Conservation (phyloP, 1,140 invertebrate species). For the Camponotus pennsylvanicus region DNA sequence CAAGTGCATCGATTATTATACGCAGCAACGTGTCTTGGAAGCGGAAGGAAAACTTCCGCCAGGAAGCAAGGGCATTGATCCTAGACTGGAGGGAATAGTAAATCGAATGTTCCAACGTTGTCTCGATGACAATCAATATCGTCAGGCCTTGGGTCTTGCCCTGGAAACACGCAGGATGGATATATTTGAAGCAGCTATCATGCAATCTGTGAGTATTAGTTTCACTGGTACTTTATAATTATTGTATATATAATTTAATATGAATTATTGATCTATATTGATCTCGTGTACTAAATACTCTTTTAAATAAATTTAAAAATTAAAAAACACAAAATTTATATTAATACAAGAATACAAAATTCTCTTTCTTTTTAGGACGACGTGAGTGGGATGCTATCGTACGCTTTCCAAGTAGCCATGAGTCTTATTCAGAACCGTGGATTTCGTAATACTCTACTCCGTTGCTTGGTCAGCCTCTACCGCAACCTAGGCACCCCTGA, state of each 20-base stretch:
- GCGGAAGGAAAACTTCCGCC: slow-evolving; percentile 88
- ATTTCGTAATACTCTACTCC: slow-evolving; percentile 96
- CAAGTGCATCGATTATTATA: slow-evolving; percentile 98
- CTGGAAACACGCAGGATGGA: slow-evolving; percentile 98
- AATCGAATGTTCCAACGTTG: slow-evolving; percentile 99
- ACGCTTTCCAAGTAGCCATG: slow-evolving; percentile 98
- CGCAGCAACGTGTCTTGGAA: slow-evolving; percentile 92
- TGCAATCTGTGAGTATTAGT: slow-evolving; percentile 89
- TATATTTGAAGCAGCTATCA: slow-evolving; percentile 96
- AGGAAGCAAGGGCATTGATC: slow-evolving; percentile 92
- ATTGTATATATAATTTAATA: background rate
- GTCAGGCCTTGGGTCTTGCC: slow-evolving; percentile 97
- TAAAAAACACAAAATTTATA: background rate
- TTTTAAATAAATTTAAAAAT: background rate
- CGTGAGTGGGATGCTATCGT: slow-evolving; percentile 95
- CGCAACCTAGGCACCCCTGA: slow-evolving; percentile 95
- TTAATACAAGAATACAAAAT: background rate
- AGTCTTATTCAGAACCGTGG: slow-evolving; percentile 97
- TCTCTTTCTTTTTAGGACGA: slow-evolving; percentile 89
- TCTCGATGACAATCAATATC: slow-evolving; percentile 96
- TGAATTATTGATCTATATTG: background rate
- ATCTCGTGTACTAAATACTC: background rate
- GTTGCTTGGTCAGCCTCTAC: slow-evolving; percentile 96
- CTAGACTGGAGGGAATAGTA: slow-evolving; percentile 96
- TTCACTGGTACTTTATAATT: background rate